Conservation (phyloP, 2,797 vertebrate species). For the Argya squamiceps region DNA sequence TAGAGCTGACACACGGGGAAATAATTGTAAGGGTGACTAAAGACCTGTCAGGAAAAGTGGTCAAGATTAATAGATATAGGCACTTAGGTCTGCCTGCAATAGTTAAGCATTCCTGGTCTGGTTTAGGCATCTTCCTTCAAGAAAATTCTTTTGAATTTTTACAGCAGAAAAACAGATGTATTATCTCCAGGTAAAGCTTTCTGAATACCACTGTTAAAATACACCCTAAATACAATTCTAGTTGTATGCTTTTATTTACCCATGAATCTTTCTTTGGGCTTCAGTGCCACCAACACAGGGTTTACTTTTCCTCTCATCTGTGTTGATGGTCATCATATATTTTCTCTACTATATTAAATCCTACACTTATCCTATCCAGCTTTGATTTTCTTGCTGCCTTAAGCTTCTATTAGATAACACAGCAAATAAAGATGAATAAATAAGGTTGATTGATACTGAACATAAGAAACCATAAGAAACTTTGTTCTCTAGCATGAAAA, state of each 20-base stretch:
- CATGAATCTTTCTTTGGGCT: not conserved
- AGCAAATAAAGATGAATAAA: not conserved
- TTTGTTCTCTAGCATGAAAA: not conserved
- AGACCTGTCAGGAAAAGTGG: not conserved
- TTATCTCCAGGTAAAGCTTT: not conserved
- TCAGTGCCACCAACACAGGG: not conserved
- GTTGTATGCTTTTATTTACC: not conserved
- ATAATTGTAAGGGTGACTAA: not conserved
- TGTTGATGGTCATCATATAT: not conserved
- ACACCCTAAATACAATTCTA: not conserved
- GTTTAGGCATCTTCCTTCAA: not conserved
- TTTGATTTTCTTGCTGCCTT: slow-evolving; percentile 5
- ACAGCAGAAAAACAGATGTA: not conserved
- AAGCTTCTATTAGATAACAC: not conserved
- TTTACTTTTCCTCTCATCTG: not conserved
- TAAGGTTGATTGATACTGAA: not conserved
- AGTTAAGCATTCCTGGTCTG: not conserved
- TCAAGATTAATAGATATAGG: not conserved
- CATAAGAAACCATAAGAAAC: not conserved
- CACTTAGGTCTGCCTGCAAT: not conserved
- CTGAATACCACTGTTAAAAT: not conserved
- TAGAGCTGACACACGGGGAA: not conserved
- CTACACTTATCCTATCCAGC: not conserved
- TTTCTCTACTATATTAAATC: not conserved
- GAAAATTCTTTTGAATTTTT: not conserved